A percentile compares a stretch with the other conserved stretches of the same genome.
phyloP scores from a whole-genome alignment of 2,113 vertebrate species.

The Cryptoleucopteryx plumbea region DNA sequence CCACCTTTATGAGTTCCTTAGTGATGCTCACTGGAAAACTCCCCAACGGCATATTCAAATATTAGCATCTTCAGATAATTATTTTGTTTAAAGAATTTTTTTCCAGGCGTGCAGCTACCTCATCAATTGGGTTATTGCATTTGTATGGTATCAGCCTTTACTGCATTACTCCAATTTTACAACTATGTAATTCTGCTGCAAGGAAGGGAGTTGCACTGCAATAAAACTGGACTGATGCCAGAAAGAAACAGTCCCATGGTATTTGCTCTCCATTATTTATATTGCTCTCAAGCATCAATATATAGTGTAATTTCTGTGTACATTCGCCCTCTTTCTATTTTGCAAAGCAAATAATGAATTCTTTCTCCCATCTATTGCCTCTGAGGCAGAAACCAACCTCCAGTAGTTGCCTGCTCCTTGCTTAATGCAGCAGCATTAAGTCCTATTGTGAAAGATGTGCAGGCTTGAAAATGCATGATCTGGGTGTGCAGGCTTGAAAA shows the following conservation, averaged over 20 bases:
- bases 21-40: conserved; percentile 36
- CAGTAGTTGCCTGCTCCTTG: background rate
- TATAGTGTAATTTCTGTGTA: conserved; percentile 27
- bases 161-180: conserved; percentile 34
- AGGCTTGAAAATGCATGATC: background rate
- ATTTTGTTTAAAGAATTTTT: conserved; percentile 21
- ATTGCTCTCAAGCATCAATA: conserved; percentile 45
- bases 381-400: conserved; percentile 17
- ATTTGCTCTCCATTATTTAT: conserved; percentile 8
- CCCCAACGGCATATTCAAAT: conserved; percentile 27
- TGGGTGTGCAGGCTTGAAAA: background rate
- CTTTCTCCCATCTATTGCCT: conserved; percentile 5
- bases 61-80: conserved; percentile 37
- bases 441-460: background rate
- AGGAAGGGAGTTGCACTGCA: conserved; percentile 27
- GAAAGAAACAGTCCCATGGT: conserved; percentile 3
- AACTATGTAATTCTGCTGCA: conserved; percentile 40
- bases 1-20: conserved; percentile 47
- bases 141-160: conserved; percentile 14
- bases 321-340: conserved; percentile 20
- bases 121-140: conserved; percentile 47
- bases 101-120: conserved; percentile 11
- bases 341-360: conserved; percentile 17
- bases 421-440: background rate
- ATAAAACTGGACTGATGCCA: conserved; percentile 30